These are phyloP conservation scores for Rhinolophus sinicus DNA, from an alignment of 2,113 vertebrate species.

Conservation along the genomic window DNA sequence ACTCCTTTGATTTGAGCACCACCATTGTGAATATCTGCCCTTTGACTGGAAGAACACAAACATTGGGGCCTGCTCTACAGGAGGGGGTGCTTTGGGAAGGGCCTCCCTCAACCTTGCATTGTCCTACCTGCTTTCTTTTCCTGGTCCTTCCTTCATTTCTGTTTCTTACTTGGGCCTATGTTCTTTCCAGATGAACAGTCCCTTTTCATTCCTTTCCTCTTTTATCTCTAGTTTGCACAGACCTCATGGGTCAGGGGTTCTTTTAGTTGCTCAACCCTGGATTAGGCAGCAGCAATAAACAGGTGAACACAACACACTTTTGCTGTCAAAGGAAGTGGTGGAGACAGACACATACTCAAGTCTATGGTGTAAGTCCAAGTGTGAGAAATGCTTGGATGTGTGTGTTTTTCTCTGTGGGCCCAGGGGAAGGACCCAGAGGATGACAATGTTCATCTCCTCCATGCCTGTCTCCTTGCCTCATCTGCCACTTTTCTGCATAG, in stretches of 20 bases:
- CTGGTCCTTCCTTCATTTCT: neutral
- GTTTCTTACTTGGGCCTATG: rapidly evolving
- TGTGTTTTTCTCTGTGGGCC: neutral
- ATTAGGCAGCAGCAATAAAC: neutral
- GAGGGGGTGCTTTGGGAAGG: neutral
- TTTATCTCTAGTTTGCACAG: neutral
- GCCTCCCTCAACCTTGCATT: neutral
- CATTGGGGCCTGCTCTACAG: neutral
- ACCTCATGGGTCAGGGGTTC: neutral
- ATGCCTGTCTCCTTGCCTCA: neutral
- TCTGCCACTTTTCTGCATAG: neutral
- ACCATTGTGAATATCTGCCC: neutral
- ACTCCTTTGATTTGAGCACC: neutral
- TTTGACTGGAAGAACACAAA: neutral
- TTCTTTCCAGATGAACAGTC: neutral
- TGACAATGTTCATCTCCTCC: neutral
- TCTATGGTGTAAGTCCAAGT: neutral
- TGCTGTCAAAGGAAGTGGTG: neutral
- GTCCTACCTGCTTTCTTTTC: neutral
- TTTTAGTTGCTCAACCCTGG: neutral
- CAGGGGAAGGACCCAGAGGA: neutral
- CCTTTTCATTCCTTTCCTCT: neutral
- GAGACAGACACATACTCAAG: neutral
- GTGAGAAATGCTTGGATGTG: neutral
- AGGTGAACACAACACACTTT: neutral